phyloP scores from a whole-genome alignment of 2,888 invertebrate species.

The Oscheius myriophilus region DNA sequence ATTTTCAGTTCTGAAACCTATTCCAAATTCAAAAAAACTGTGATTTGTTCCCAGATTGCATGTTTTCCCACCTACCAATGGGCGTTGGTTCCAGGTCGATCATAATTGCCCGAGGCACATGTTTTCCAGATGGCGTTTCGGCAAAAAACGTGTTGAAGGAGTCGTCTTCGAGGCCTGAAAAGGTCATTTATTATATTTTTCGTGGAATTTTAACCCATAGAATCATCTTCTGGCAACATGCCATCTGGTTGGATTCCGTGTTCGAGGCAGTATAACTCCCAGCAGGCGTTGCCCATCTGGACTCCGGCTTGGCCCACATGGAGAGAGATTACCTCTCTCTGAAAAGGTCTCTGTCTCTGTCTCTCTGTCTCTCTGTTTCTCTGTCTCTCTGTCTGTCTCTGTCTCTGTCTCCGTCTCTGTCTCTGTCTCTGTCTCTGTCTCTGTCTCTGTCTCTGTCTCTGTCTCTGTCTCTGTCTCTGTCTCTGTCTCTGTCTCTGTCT shows the following conservation, averaged over 20 bases:
- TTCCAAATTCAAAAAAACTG: neutral
- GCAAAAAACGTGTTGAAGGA: constrained; percentile 84
- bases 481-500: no score
- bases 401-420: no score
- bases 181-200: neutral
- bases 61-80: constrained; percentile 40
- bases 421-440: no score
- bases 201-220: constrained; percentile 38
- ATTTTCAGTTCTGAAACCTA: no score
- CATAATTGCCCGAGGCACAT: constrained; percentile 72
- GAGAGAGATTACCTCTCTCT: constrained; percentile 66
- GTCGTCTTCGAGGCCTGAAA: constrained; percentile 77
- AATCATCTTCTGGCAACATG: constrained; percentile 55
- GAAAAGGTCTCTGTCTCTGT: no score
- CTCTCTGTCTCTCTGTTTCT: no score
- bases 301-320: constrained; percentile 67
- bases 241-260: constrained; percentile 75
- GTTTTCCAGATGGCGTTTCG: constrained; percentile 81
- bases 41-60: neutral
- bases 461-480: no score
- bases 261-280: constrained; percentile 76
- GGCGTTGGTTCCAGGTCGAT: constrained; percentile 64
- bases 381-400: no score
- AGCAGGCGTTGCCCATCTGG: constrained; percentile 74
- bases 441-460: no score